A percentile compares a stretch with the other conserved stretches of the same genome.
phyloP scores from a whole-genome alignment of 1,140 invertebrate genomes.

The Trialeurodes vaporariorum region DNA sequence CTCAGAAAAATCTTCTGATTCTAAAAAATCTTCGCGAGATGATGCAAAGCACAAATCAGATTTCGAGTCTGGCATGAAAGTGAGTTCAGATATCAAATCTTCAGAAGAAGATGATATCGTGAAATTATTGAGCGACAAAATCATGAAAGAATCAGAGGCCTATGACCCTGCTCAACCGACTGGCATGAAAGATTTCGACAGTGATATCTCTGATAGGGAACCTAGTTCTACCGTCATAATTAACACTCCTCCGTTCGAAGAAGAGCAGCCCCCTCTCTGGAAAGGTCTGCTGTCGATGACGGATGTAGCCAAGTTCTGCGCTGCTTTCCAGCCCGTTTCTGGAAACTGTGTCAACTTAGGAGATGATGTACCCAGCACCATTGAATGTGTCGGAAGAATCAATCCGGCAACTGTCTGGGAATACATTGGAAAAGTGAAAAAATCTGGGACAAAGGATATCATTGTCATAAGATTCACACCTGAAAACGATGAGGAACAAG shows the following conservation, averaged over 20 bases:
- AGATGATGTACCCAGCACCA: constrained; percentile 59
- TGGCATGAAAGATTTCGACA: constrained; percentile 27
- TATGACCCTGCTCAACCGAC: neutral
- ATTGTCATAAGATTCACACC: constrained; percentile 68
- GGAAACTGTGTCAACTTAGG: constrained; percentile 54
- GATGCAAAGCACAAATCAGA: neutral
- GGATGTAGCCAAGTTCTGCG: constrained; percentile 79
- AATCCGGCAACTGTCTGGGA: constrained; percentile 84
- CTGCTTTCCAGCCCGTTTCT: constrained; percentile 65
- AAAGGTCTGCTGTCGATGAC: constrained; percentile 79
- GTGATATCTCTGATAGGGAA: constrained; percentile 40
- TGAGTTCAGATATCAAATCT: neutral
- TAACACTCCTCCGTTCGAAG: constrained; percentile 41
- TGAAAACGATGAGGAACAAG: constrained; percentile 67
- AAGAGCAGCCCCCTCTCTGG: constrained; percentile 51
- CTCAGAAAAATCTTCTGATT: neutral
- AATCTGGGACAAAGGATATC: constrained; percentile 76
- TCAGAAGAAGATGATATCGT: neutral
- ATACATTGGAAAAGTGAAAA: constrained; percentile 82
- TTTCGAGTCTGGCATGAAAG: neutral
- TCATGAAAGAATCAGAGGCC: neutral
- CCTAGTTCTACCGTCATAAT: constrained; percentile 46
- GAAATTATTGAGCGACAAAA: neutral
- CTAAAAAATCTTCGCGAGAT: constrained; percentile 7
- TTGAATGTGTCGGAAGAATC: constrained; percentile 85